phyloP scores from a whole-genome alignment of 2,888 invertebrate genomes.

The Drosophila cyrtoloma region DNA sequence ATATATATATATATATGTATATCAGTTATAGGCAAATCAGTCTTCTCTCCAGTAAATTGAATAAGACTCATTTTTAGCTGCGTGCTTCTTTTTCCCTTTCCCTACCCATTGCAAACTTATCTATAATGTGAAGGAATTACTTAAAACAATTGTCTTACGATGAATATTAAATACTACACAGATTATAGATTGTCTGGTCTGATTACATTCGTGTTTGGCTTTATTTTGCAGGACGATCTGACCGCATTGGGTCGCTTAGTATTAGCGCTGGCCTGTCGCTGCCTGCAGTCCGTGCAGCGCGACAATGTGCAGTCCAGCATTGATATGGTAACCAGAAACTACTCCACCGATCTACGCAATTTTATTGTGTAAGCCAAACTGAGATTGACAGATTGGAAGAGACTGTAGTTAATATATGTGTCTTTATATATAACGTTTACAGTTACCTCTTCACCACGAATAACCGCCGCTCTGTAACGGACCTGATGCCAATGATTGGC shows the following conservation, averaged over 20 bases:
- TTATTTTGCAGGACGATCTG: constrained; percentile 90
- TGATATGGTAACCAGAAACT: constrained; percentile 94
- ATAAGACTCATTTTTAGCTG: too few relatives aligned
- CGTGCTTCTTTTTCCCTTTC: too few relatives aligned
- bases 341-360: constrained; percentile 97
- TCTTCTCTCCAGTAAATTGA: too few relatives aligned
- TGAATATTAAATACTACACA: too few relatives aligned
- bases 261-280: constrained; percentile 96
- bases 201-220: not conserved
- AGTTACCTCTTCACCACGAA: constrained; percentile 91
- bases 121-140: too few relatives aligned
- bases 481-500: constrained; percentile 99
- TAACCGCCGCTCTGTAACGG: constrained; percentile 93
- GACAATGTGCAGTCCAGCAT: constrained; percentile 95
- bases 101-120: too few relatives aligned
- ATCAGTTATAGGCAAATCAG: too few relatives aligned
- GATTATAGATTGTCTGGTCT: too few relatives aligned
- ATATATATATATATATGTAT: too few relatives aligned
- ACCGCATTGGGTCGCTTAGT: constrained; percentile 95
- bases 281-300: constrained; percentile 93
- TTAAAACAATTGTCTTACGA: too few relatives aligned
- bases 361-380: constrained; percentile 91
- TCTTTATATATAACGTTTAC: constrained; percentile 27
- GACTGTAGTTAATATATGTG: not conserved
- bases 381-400: fast-evolving